Base-by-base conservation (phyloP, 1,140 invertebrate species). In the Hetaerina americana region DNA sequence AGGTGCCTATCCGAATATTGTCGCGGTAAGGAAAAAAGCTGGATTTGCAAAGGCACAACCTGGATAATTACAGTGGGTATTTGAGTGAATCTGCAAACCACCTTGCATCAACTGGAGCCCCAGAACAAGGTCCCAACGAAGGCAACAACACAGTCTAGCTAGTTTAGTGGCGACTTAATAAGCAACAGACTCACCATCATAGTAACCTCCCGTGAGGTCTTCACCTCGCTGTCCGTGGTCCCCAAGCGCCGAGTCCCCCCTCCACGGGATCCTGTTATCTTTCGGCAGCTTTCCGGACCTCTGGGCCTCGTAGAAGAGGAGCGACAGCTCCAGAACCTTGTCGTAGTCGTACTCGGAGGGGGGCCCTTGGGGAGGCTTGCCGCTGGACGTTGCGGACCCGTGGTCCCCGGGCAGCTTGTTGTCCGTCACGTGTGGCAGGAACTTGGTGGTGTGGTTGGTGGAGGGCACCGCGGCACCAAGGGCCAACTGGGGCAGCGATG, bases 231-330 rank as follows among this genome's bases (percentile, higher is more conserved):
- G 74, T 5, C 84, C 83, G 26, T 78, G 77, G 77, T 89, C 88
- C 15, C 81, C 73, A 8, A 88, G 76, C 5, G 84, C 86, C 0
- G 87, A 88, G 78, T 89, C 85, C 0, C 81, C 79, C 72, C 87
- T 80, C 86, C 87, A 89, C 2, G 80, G 75, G 31, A 89, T 84
- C 15, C 85, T 78, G 75, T 86, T 86, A 72, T 84, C 79, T 1
- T 78, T 75, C 0, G 86, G 84, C 6, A 89, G 80, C 66, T 81
- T 81, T n/a, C 87, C 88, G 5, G 86, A 88, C 71, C 87, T 80
- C 77, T 89, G 87, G 2, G 87, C 86, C 77, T 88, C 86, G 78
- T 87, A 89, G 78, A 89, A 89, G 71, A 88, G 76, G 31, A 88
- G 78, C 5, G 87, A 88, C 66, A 84, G 77, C 68, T 77, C 76